Base-by-base conservation (phyloP, 2,797 vertebrate genomes). In the Chloroceryle inda region DNA sequence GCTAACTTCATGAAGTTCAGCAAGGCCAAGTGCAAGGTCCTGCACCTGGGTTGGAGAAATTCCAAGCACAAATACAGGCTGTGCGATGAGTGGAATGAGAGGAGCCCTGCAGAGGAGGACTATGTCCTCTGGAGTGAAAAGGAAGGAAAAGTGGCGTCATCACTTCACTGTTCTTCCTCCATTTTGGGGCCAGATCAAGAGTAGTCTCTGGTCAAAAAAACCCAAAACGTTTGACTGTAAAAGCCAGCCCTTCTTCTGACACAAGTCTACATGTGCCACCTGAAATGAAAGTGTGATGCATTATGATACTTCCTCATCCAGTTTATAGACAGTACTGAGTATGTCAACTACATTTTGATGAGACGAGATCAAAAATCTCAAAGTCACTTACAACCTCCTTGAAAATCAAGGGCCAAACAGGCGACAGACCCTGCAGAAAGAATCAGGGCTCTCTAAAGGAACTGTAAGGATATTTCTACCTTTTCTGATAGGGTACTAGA, bases 401-500 rank as follows among this genome's bases (percentile, higher is more conserved):
- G 35, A 81, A 91, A 86, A 84, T 45, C 58, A 75, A 49, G 33
- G 15, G 16, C 2, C 37, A 81, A 37, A 9, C 2, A 49, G 38
- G 61, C 45, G 5, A 31, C 0, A 55, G 35, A 71, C 13, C 13
- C 58, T 4, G 4, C 2, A 6, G 27, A 24, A 77, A 55, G 23
- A 59, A 37, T n/a, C 14, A 52, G 69, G 13, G 16, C 6, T 50
- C 73, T 56, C 10, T 24, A 50, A 11, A 10, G 9, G 24, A 85
- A 8, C 18, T 79, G 4, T 33, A 38, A 50, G 35, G n/a, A 13
- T 61, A 50, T 44, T 63, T 86, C n/a, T 44, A 33, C 24, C 7
- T 74, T 77, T 91, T 27, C 1, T 71, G 16, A 29, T 24, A 8
- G 8, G 1, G 2, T 40, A n/a, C 24, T n/a, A 61, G 50, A 67